Evolutionary conservation across 2,888 invertebrate genomes (phyloP).

Genomic region (Netelia inedita): DNA sequence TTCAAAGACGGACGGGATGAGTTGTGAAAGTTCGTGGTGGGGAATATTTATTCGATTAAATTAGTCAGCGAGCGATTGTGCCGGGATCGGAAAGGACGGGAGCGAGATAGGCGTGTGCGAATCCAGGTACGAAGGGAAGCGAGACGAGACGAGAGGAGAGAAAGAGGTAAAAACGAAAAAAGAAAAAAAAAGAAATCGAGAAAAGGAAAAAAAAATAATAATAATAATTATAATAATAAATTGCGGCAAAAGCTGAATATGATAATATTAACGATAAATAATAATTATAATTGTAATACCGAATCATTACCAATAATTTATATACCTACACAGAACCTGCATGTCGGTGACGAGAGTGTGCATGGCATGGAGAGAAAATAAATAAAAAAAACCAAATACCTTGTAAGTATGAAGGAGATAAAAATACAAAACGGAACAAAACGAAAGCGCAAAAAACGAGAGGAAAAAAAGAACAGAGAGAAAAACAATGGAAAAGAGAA

Average conservation of each 20-base stretch:
- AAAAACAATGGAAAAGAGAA: constrained; percentile 64
- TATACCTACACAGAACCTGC: constrained; percentile 80
- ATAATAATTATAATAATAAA: constrained; percentile 68
- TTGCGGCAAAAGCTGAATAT: constrained; percentile 74
- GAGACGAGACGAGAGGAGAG: background rate
- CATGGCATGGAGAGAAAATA: constrained; percentile 62
- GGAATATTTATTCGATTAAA: constrained; percentile 63
- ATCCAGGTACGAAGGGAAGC: constrained; percentile 14
- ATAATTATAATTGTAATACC: constrained; percentile 83
- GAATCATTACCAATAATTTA: constrained; percentile 85
- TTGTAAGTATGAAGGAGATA: constrained; percentile 81
- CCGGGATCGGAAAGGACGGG: constrained; percentile 37
- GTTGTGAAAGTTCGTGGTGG: constrained; percentile 1
- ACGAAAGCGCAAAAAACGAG: too few species aligned
- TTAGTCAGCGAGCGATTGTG: constrained; percentile 28
- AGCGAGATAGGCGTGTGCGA: constrained; percentile 32
- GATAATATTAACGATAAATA: constrained; percentile 82
- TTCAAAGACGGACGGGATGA: background rate
- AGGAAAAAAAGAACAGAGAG: too few species aligned
- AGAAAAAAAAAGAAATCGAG: constrained; percentile 59
- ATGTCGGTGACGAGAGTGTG: constrained; percentile 59
- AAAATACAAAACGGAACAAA: constrained; percentile 61
- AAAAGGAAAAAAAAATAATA: constrained; percentile 59
- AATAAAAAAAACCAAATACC: constrained; percentile 83
- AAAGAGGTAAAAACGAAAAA: constrained; percentile 38